These are phyloP conservation scores for Drosophila aldrichi DNA, from an alignment of 2,888 invertebrate species.

Conservation along the genomic window DNA sequence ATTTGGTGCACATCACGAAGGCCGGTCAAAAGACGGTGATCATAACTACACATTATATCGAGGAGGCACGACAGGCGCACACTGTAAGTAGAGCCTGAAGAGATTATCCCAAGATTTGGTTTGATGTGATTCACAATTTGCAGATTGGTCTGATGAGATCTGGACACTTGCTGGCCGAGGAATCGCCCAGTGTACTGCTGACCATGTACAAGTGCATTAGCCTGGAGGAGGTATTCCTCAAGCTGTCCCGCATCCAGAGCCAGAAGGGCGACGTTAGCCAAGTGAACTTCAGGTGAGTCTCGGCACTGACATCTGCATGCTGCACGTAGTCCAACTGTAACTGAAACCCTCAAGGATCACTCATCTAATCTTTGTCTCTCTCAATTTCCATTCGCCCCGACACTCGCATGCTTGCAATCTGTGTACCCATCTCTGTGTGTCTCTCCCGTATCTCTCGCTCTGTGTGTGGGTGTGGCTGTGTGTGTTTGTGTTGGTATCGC, in stretches of 20 bases:
- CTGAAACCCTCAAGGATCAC: constrained; percentile 6
- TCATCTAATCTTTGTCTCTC: constrained; percentile 45
- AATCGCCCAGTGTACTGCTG: constrained; percentile 93
- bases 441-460: background rate
- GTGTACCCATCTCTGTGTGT: constrained; percentile 61
- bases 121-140: constrained; percentile 32
- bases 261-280: constrained; percentile 86
- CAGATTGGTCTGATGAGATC: constrained; percentile 98
- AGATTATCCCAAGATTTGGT: rapidly evolving
- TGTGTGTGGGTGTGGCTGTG: background rate
- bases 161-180: constrained; percentile 95
- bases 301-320: constrained; percentile 28
- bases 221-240: constrained; percentile 96
- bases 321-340: constrained; percentile 40
- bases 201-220: constrained; percentile 93
- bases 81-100: constrained; percentile 87
- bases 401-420: constrained; percentile 75
- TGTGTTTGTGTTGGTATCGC: constrained; percentile 49
- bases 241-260: constrained; percentile 93
- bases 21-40: constrained; percentile 96
- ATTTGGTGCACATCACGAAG: constrained; percentile 95
- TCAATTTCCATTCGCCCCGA: constrained; percentile 38
- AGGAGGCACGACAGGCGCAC: constrained; percentile 96
- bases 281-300: constrained; percentile 85
- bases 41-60: constrained; percentile 97